These are phyloP conservation scores for Scartelaos histophorus DNA, from an alignment of 2,113 vertebrate species.

Conservation along the genomic window DNA sequence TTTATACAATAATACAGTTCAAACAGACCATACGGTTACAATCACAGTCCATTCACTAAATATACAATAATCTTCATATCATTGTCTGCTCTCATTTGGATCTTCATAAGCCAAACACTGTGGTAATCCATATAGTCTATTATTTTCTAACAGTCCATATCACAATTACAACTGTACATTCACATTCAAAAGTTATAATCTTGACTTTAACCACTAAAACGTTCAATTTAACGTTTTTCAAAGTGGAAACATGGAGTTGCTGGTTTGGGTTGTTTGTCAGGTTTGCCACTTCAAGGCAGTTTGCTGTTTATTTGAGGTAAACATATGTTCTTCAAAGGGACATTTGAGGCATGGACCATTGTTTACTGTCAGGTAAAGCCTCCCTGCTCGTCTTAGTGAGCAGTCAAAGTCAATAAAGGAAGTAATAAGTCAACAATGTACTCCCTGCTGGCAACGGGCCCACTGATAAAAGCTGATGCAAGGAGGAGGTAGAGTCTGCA, in stretches of 20 bases:
- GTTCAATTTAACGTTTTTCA: conserved; percentile 23
- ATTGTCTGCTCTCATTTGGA: conserved; percentile 27
- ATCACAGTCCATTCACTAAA: conserved; percentile 61
- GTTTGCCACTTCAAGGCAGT: conserved; percentile 35
- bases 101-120: conserved; percentile 55
- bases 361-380: conserved; percentile 48
- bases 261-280: conserved; percentile 34
- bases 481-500: conserved; percentile 12
- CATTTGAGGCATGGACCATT: conserved; percentile 47
- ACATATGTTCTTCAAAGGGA: conserved; percentile 52
- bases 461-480: conserved; percentile 38
- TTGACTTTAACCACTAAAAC: conserved; percentile 1
- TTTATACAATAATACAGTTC: conserved; percentile 50
- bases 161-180: conserved; percentile 5
- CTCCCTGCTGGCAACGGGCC: conserved; percentile 28
- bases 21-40: conserved; percentile 35
- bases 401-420: conserved; percentile 54
- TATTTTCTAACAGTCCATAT: conserved; percentile 42
- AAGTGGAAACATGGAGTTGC: conserved; percentile 42
- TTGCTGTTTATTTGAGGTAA: conserved; percentile 47
- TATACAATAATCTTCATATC: conserved; percentile 41
- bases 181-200: conserved; percentile 21
- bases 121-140: conserved; percentile 58
- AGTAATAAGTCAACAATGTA: conserved; percentile 57
- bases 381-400: conserved; percentile 34